Evolutionary conservation across 2,797 vertebrate species (phyloP), one percentile per base, ranked within the genome.

Genomic region (Chrosomus eos): DNA sequence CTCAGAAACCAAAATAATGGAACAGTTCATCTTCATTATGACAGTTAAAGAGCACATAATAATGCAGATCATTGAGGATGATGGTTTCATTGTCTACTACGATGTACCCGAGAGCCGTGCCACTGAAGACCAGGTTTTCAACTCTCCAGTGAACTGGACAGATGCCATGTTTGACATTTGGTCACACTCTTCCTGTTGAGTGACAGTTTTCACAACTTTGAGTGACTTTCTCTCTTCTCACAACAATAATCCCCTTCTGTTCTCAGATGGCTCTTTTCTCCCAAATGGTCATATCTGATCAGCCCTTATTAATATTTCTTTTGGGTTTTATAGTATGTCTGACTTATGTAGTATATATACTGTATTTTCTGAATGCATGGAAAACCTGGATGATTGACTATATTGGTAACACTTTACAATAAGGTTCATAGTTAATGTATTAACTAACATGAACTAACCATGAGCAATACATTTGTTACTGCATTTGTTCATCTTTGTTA

Each of bases 201-300:
- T 88, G 90, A 89, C 90, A 90, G 89, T 90, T 88, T 90, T 86
- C 89, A 88, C 86, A 87, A 87, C 86, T 88, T 83, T 85, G 77
- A 86, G 86, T 86, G 88, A 89, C 89, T 89, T 89, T 89, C 89
- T 87, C 89, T 89, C 86, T 81, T 88, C 87, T 88, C 86, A 86
- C 85, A 83, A 89, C 85, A 89, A 89, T 84, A 88, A 83, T 83
- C 87, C 86, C 88, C 89, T 88, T 89, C 89, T 89, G 89, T 89
- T 89, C 89, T 81, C 82, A 80, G 73, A 79, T 86, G 71, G 51
- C 84, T 76, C 48, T 82, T 87, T 80, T 71, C 76, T 80, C 83
- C 81, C 77, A 70, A 86, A 85, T 79, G 82, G 76, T 86, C 55
- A 43, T 83, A 51, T 80, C 84, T 85, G 82, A 83, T 82, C 38